Base-by-base conservation (phyloP, 2,113 vertebrate species). In the Orthonyx spaldingii region DNA sequence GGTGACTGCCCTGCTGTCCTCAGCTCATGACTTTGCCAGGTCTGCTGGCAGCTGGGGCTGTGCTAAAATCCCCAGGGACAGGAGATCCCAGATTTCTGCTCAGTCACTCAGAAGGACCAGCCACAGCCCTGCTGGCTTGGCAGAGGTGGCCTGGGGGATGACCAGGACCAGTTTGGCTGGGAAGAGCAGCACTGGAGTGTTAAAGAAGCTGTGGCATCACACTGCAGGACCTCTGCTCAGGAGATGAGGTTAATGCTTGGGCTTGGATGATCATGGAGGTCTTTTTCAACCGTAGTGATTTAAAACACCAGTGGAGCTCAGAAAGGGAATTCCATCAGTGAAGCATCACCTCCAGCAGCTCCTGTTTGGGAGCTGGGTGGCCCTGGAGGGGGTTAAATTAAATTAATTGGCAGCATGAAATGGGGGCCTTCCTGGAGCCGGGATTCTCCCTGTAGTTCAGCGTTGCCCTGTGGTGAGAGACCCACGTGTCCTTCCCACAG, bases 1-100 rank as follows among this genome's bases (percentile, higher is more conserved):
- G n/a, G 10, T 49, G 49, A 4, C 52, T n/a, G 21, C n/a, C 39
- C 9, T 2, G 1, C 39, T 37, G 0, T 22, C 32, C 50, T 46
- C 79, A 79, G 12, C 35, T 33, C 9, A 0, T 10, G 17, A 4
- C 33, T 56, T 65, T 66, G 56, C 41, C 42, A 33, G 1, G 11
- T 41, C 28, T 61, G 7, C n/a, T 32, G n/a, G 42, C 6, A 24
- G 7, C 0, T 32, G 47, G 22, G 35, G 52, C 47, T 89, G 52
- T 72, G 49, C 57, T 76, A 3, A 82, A 80, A 37, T 33, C n/a
- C 30, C 22, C 35, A 22, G 61, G 2, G 5, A 5, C 39, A 37
- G 50, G 60, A 41, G 72, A 52, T 30, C 13, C 16, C 44, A 24
- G 77, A 23, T n/a, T 50, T 16, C 56, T 74, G 44, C 55, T 82